Percentiles rank a stretch among this genome's conserved stretches.
Conservation (phyloP, 2,797 vertebrate species). For the Lycodopsis pacificus region DNA sequence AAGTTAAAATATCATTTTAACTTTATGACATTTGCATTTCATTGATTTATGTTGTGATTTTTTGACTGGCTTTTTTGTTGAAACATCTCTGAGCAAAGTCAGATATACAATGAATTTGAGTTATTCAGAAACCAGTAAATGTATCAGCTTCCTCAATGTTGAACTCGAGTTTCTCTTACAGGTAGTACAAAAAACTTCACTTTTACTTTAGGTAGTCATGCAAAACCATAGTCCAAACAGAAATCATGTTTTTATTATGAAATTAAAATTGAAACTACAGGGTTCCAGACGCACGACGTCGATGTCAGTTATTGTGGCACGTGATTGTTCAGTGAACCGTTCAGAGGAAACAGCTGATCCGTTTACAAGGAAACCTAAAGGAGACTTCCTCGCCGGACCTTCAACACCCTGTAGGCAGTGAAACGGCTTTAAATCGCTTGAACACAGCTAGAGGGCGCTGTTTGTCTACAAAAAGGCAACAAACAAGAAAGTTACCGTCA, state of each 20-base stretch:
- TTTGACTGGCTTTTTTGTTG: neutral
- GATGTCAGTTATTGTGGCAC: neutral
- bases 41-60: neutral
- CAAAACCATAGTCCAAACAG: too few relatives aligned
- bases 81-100: neutral
- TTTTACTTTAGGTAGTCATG: too few relatives aligned
- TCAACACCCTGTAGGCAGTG: neutral
- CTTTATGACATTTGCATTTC: neutral
- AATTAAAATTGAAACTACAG: neutral
- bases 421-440: neutral
- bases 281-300: slow-evolving; percentile 28
- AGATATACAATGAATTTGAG: too few relatives aligned
- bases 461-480: neutral
- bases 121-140: neutral
- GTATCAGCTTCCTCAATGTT: neutral
- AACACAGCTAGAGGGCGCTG: slow-evolving; percentile 23
- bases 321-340: slow-evolving; percentile 21
- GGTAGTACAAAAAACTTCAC: too few relatives aligned
- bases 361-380: neutral
- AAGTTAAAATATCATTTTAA: neutral
- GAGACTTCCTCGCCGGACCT: neutral
- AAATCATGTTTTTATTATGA: neutral
- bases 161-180: too few relatives aligned
- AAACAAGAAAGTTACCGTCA: neutral
- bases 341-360: slow-evolving; percentile 35